Conservation (phyloP, 2,888 invertebrate species). For the Apomyelois bistriatella region DNA sequence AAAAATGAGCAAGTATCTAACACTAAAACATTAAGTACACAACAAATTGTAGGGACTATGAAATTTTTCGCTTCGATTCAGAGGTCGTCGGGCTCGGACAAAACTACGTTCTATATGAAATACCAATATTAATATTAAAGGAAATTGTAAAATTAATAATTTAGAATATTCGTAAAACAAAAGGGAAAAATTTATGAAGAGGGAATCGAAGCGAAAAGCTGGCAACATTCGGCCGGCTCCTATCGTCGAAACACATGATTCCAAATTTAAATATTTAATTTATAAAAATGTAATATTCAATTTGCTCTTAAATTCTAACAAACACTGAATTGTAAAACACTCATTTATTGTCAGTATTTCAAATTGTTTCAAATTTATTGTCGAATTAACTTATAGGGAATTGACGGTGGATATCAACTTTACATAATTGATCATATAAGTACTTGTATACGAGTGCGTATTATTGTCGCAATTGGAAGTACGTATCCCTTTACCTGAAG, state of each 20-base stretch:
- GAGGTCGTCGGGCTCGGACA: conserved; percentile 51
- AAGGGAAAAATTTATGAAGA: neutral
- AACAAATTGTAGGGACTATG: neutral
- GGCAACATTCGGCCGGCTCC: conserved; percentile 25
- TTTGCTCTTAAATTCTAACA: conserved; percentile 45
- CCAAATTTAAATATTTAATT: conserved; percentile 31
- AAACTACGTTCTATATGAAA: conserved; percentile 35
- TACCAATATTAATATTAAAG: conserved; percentile 1
- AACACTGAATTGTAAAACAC: conserved; percentile 58
- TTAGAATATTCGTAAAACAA: neutral
- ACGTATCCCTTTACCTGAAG: conserved; percentile 26
- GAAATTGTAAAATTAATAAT: neutral
- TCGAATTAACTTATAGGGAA: conserved; percentile 51
- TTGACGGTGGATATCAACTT: conserved; percentile 54
- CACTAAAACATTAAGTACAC: conserved; percentile 14
- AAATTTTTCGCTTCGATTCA: conserved; percentile 20
- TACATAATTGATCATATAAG: conserved; percentile 59
- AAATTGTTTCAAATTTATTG: conserved; percentile 41
- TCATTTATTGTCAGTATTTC: conserved; percentile 24
- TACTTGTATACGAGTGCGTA: conserved; percentile 47
- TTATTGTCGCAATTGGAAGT: conserved; percentile 61
- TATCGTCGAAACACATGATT: conserved; percentile 25
- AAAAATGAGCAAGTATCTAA: conserved; percentile 16
- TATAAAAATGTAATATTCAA: conserved; percentile 27
- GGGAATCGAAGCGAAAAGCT: conserved; percentile 35